A percentile compares a stretch with the other conserved stretches of the same genome.
These are phyloP conservation scores for Exephanes ischioxanthus DNA, from an alignment of 2,888 invertebrate species.

Conservation along the genomic window DNA sequence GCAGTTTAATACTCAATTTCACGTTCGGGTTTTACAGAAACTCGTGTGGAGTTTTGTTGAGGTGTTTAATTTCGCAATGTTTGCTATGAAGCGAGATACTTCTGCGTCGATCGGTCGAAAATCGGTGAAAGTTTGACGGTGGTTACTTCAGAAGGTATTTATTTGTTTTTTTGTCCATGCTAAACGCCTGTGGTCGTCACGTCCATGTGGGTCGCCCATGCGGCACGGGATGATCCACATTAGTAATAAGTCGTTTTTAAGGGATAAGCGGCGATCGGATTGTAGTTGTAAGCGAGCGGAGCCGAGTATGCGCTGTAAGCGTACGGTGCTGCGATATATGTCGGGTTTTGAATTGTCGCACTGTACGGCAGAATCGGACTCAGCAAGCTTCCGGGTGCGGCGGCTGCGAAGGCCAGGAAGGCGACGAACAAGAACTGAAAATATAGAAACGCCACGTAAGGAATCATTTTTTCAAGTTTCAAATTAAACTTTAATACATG, in stretches of 20 bases:
- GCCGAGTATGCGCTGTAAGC: conserved; percentile 79
- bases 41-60: not conserved
- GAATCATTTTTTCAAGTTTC: not conserved
- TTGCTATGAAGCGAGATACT: not conserved
- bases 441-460: not conserved
- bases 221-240: not conserved
- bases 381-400: conserved; percentile 85
- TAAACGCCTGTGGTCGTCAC: not conserved
- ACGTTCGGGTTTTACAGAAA: conserved; percentile 8
- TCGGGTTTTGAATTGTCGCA: conserved; percentile 79
- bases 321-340: conserved; percentile 79
- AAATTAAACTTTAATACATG: not conserved
- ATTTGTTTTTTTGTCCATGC: not conserved
- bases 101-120: not conserved
- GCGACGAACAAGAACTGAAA: conserved; percentile 84
- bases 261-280: conserved; percentile 70
- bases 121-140: not conserved
- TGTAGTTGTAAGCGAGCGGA: conserved; percentile 72
- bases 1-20: conserved; percentile 34
- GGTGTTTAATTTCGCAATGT: not conserved
- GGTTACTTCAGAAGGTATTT: not conserved
- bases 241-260: conserved; percentile 65
- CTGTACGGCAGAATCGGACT: conserved; percentile 80
- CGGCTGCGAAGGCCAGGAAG: conserved; percentile 84
- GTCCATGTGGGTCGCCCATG: conserved; percentile 6